A percentile compares a stretch with the other conserved stretches of the same genome.
These are phyloP conservation scores for Diorhabda sublineata DNA, from an alignment of 1,140 invertebrate genomes.

Conservation along the genomic window DNA sequence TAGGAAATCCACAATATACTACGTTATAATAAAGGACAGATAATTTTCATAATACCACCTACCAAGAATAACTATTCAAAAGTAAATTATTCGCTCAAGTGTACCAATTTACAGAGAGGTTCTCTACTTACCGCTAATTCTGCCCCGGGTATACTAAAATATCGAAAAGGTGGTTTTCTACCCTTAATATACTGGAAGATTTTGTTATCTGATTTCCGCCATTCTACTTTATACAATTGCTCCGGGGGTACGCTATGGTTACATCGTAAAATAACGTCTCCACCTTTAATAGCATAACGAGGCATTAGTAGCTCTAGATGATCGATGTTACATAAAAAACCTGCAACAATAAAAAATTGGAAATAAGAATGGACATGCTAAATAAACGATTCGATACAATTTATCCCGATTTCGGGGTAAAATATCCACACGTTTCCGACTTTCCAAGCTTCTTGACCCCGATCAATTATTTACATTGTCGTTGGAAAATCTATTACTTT, in stretches of 20 bases:
- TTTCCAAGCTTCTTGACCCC: too few species aligned
- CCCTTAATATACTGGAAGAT: slow-evolving; percentile 76
- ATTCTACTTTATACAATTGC: slow-evolving; percentile 67
- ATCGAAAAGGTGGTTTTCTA: slow-evolving; percentile 66
- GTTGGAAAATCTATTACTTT: too few species aligned
- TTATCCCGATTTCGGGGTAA: background rate
- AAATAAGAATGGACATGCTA: background rate
- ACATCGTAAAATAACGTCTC: slow-evolving; percentile 55
- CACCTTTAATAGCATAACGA: slow-evolving; percentile 41
- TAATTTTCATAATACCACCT: too few species aligned
- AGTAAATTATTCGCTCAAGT: background rate
- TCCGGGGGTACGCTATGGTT: slow-evolving; percentile 59
- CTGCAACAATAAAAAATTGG: slow-evolving; percentile 31
- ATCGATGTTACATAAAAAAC: slow-evolving; percentile 40
- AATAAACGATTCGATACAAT: background rate
- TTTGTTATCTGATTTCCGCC: slow-evolving; percentile 68
- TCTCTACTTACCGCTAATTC: slow-evolving; percentile 65
- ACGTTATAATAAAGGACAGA: too few species aligned
- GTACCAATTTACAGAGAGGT: slow-evolving; percentile 7
- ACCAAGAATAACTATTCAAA: too few species aligned
- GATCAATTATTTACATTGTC: too few species aligned
- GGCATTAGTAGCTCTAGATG: slow-evolving; percentile 45
- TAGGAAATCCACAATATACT: too few species aligned
- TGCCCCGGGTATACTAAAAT: slow-evolving; percentile 62
- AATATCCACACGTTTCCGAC: too few species aligned